phyloP scores from a whole-genome alignment of 2,113 vertebrate genomes.

The Callipepla squamata region DNA sequence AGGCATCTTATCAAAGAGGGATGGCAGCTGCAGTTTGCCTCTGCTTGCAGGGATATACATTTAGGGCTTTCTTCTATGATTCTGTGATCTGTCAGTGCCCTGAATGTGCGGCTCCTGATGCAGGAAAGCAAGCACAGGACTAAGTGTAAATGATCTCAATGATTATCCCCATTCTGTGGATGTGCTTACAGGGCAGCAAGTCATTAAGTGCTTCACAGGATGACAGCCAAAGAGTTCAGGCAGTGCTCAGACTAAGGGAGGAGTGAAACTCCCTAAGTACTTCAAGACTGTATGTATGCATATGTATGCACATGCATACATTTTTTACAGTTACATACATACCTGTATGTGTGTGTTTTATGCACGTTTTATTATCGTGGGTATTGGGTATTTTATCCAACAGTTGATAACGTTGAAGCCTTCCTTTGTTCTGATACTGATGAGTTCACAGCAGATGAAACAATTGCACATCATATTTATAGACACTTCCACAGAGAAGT shows the following conservation, averaged over 20 bases:
- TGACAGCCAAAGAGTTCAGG: background rate
- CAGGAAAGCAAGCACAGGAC: background rate
- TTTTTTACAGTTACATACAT: background rate
- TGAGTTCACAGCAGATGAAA: background rate
- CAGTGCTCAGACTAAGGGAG: background rate
- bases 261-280: background rate
- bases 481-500: background rate
- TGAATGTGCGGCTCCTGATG: background rate
- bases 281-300: background rate
- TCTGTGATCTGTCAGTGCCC: background rate
- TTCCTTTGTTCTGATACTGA: background rate
- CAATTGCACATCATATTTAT: background rate
- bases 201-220: background rate
- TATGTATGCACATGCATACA: background rate
- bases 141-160: background rate
- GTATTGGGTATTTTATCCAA: background rate
- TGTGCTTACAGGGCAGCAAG: accelerated
- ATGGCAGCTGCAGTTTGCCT: background rate
- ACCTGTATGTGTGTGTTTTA: background rate
- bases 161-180: accelerated
- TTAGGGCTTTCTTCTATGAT: background rate
- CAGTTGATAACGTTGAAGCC: background rate
- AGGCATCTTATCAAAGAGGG: background rate
- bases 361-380: background rate
- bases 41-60: accelerated